These are phyloP conservation scores for Pelecanus crispus DNA, from an alignment of 2,113 vertebrate species.

Conservation along the genomic window DNA sequence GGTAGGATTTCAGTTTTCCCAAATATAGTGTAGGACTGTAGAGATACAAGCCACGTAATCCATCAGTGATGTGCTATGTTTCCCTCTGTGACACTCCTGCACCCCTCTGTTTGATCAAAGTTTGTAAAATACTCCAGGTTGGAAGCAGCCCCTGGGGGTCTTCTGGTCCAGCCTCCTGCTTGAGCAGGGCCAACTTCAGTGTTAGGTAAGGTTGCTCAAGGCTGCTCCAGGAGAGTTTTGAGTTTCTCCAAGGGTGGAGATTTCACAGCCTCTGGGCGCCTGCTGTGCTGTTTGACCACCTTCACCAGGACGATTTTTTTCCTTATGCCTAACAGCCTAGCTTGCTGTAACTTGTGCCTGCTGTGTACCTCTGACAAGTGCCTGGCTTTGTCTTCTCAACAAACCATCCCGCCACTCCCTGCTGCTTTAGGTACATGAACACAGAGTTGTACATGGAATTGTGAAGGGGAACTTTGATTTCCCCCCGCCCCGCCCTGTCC, in stretches of 20 bases:
- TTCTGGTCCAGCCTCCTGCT: neutral
- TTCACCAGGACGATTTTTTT: accelerated
- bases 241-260: neutral
- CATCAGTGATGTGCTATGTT: neutral
- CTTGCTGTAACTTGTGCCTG: neutral
- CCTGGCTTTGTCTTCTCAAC: neutral
- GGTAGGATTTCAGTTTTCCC: neutral
- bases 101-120: neutral
- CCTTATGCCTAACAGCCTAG: neutral
- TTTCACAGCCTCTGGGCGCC: neutral
- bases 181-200: neutral
- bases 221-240: neutral
- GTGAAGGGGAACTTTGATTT: neutral
- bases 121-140: neutral
- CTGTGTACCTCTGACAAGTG: neutral
- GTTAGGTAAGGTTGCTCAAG: neutral
- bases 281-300: neutral
- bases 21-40: neutral
- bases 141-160: neutral
- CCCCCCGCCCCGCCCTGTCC: neutral
- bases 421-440: neutral
- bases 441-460: neutral
- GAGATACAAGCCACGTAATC: neutral
- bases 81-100: neutral
- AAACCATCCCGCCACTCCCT: neutral